Base-by-base conservation (phyloP, 2,113 vertebrate genomes). In the Passer domesticus region DNA sequence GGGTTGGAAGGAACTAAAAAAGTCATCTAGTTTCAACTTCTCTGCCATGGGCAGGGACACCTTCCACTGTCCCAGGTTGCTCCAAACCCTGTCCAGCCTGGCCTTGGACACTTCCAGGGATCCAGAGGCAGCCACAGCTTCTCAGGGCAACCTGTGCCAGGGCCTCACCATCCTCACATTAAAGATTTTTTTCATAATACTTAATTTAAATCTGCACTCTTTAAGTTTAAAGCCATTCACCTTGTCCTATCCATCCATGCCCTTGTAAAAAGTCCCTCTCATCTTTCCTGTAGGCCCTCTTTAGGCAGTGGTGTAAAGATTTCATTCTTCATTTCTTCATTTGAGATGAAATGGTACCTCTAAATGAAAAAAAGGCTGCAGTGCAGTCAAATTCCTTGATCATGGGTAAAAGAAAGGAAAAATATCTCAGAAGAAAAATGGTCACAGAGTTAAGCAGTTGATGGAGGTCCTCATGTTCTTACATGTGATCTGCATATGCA, bases 11-110 rank as follows among this genome's bases (percentile, higher is more conserved):
- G n/a, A 53, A 23, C 14, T 4, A 13, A 19, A 62, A 55, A 62
- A 31, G 4, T n/a, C 5, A 47, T 18, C 9, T 4, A 4, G 1
- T 68, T 69, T 30, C 25, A 35, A 7, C 5, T 1, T 18, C 25
- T 23, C 25, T 55, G n/a, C 21, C 25, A 9, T 27, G 15, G 14
- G 17, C 12, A 63, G 17, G 24, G 11, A 4, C n/a, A 60, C 1
- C 5, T 76, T 35, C 25, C 16, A 27, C 25, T 9, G 3, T 5
- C 1, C 11, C 55, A 35, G 8, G 1, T 2, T 35, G 24, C 3
- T 69, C 25, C 21, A 53, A 55, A 3, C 15, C 31, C 28, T 0
- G 0, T 30, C 20, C 46, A 60, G 1, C 16, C n/a, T 35, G 30
- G 11, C 9, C n/a, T 55, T 55, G 10, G 0, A 11, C 30, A 15